phyloP scores from a whole-genome alignment of 1,140 invertebrate genomes.

The Drosophila eugracilis region DNA sequence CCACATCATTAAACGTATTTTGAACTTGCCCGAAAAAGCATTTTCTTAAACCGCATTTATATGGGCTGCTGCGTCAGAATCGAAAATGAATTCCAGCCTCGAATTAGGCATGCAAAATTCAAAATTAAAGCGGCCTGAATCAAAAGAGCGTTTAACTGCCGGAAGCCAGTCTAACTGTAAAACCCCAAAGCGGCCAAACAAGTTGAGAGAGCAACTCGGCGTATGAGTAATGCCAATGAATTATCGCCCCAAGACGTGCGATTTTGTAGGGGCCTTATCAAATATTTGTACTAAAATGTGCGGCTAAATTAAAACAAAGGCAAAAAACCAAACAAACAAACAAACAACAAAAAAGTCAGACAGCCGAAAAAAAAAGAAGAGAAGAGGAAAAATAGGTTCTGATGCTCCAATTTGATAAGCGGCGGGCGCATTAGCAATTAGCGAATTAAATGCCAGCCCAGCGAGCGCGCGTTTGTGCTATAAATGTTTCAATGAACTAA shows the following conservation, averaged over 20 bases:
- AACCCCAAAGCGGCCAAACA: conserved; percentile 20
- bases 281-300: conserved; percentile 80
- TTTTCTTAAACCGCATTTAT: conserved; percentile 31
- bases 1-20: conserved; percentile 69
- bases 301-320: conserved; percentile 77
- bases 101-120: conserved; percentile 8
- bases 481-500: conserved; percentile 81
- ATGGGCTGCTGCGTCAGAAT: conserved; percentile 8
- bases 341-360: conserved; percentile 18
- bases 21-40: conserved; percentile 50
- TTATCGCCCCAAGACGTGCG: conserved; percentile 28
- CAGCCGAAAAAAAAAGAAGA: conserved; percentile 48
- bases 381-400: conserved; percentile 50
- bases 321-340: conserved; percentile 52
- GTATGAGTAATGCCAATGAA: conserved; percentile 72
- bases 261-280: conserved; percentile 60
- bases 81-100: conserved; percentile 27
- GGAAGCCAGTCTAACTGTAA: conserved; percentile 62
- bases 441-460: conserved; percentile 73
- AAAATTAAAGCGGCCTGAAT: conserved; percentile 1
- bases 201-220: conserved; percentile 31
- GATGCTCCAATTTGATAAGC: conserved; percentile 83
- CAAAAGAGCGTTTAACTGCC: conserved; percentile 42
- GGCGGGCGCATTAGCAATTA: conserved; percentile 74
- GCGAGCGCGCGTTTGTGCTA: conserved; percentile 55